Evolutionary conservation across 1,140 invertebrate genomes (phyloP).

Genomic region (Pristionchus pacificus): DNA sequence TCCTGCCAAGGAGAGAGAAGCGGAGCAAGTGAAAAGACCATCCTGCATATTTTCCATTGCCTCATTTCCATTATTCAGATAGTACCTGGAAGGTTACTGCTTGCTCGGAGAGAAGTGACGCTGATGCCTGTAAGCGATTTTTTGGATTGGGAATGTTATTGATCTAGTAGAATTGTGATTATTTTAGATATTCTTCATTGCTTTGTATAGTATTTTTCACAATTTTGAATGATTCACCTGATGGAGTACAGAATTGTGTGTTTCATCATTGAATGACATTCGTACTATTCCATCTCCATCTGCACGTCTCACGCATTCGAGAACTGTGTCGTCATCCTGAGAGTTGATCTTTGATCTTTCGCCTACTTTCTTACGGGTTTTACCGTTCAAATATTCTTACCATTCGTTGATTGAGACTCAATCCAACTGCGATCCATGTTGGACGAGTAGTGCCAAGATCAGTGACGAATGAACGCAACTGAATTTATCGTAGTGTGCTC

Average conservation of each 20-base stretch:
- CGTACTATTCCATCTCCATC: constrained; percentile 17
- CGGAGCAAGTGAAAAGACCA: constrained; percentile 22
- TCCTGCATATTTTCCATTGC: constrained; percentile 6
- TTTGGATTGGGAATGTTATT: too few relatives aligned
- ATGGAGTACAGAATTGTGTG: constrained; percentile 24
- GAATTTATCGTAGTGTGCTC: not conserved
- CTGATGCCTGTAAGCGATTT: constrained; percentile 16
- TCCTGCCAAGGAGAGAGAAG: constrained; percentile 9
- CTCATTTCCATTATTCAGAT: not conserved
- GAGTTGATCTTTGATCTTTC: not conserved
- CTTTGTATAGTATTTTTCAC: too few relatives aligned
- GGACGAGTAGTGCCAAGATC: constrained; percentile 28
- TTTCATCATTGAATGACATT: constrained; percentile 32
- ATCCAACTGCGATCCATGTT: constrained; percentile 23
- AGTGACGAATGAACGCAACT: constrained; percentile 14
- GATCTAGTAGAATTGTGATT: too few relatives aligned
- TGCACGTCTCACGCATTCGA: constrained; percentile 20
- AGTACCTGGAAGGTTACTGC: constrained; percentile 7
- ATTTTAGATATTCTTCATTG: too few relatives aligned
- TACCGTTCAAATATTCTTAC: not conserved
- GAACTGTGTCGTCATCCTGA: constrained; percentile 30
- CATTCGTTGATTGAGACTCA: constrained; percentile 33
- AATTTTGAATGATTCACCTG: constrained; percentile 7
- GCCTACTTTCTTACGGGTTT: not conserved
- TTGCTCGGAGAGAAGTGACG: constrained; percentile 14